phyloP scores from a whole-genome alignment of 1,140 invertebrate species.

The Dryas iulia region DNA sequence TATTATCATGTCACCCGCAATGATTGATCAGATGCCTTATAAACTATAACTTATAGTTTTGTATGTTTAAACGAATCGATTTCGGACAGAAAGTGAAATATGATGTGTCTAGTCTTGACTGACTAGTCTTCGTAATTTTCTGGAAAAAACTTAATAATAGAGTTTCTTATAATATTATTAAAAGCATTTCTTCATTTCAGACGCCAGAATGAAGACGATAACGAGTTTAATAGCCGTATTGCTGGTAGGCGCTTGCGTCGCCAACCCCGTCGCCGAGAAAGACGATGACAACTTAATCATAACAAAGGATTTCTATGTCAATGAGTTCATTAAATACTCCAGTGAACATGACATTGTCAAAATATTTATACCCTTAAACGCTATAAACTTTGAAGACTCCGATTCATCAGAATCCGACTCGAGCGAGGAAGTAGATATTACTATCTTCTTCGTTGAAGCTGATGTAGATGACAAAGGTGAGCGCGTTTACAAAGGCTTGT shows the following conservation, averaged over 20 bases:
- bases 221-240: constrained; percentile 10
- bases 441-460: constrained; percentile 54
- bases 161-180: constrained; percentile 8
- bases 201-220: constrained; percentile 26
- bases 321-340: constrained; percentile 42
- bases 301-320: constrained; percentile 39
- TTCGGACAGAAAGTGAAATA: too few species aligned
- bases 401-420: constrained; percentile 24
- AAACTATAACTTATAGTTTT: too few species aligned
- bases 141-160: too few species aligned
- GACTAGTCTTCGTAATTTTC: too few species aligned
- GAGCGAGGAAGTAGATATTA: constrained; percentile 12
- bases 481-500: constrained; percentile 10
- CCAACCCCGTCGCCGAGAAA: constrained; percentile 34
- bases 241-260: constrained; percentile 28
- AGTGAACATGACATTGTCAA: constrained; percentile 56
- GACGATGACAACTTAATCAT: constrained; percentile 38
- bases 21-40: too few species aligned
- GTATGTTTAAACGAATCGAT: too few species aligned
- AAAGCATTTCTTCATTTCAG: constrained; percentile 17
- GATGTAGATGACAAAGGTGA: constrained; percentile 41
- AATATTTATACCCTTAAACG: constrained; percentile 52
- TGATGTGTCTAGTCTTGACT: too few species aligned
- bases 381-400: constrained; percentile 47
- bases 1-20: background rate